Conservation (phyloP, 37 sponge, comb jelly and placozoan genomes). For the Lycopodina hypogea region DNA sequence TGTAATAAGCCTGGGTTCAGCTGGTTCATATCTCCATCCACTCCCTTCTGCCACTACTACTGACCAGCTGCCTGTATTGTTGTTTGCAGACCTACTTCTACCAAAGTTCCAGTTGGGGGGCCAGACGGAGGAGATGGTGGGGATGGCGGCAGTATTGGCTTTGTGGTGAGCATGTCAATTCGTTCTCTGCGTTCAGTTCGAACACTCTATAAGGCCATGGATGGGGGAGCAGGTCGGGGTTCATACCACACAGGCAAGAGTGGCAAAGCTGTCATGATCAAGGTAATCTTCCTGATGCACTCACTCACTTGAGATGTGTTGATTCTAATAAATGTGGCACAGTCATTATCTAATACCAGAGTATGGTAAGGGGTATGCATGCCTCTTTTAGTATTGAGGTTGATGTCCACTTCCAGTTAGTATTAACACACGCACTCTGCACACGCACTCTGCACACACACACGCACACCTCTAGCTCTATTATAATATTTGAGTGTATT, state of each 20-base stretch:
- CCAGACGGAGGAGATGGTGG: slow-evolving; percentile 93
- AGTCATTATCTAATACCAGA: too few relatives aligned
- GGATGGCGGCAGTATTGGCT: slow-evolving; percentile 61
- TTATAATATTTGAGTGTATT: too few relatives aligned
- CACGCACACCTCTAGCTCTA: too few relatives aligned
- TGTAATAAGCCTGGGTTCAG: too few relatives aligned
- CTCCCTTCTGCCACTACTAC: too few relatives aligned
- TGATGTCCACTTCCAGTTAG: too few relatives aligned
- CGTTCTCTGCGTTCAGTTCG: slow-evolving; percentile 34
- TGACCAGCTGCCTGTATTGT: too few relatives aligned
- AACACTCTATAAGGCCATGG: slow-evolving; percentile 50
- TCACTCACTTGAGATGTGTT: not conserved
- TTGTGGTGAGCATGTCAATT: slow-evolving; percentile 31
- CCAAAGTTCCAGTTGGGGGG: slow-evolving; percentile 45
- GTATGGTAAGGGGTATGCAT: slow-evolving; percentile 15
- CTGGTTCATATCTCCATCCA: too few relatives aligned
- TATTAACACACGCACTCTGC: too few relatives aligned
- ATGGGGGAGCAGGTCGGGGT: slow-evolving; percentile 56
- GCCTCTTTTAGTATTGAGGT: too few relatives aligned
- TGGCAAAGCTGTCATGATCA: slow-evolving; percentile 53
- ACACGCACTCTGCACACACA: too few relatives aligned
- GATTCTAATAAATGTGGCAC: too few relatives aligned
- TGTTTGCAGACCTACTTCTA: slow-evolving; percentile 1
- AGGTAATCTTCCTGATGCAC: slow-evolving; percentile 20
- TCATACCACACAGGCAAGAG: slow-evolving; percentile 48